These are phyloP conservation scores for Buathra laborator DNA, from an alignment of 2,888 invertebrate species.

Conservation along the genomic window DNA sequence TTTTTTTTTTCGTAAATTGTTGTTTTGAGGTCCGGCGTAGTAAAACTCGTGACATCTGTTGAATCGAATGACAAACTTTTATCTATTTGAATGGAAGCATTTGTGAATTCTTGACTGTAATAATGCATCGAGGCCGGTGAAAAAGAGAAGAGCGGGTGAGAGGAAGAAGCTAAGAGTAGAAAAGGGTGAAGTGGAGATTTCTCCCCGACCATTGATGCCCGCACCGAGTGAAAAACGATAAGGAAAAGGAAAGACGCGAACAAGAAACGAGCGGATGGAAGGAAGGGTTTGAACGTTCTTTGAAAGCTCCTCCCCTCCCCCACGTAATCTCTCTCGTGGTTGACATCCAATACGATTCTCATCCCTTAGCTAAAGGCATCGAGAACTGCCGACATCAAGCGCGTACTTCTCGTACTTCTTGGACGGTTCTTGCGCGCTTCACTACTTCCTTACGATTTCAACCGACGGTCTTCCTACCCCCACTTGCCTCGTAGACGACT, in stretches of 20 bases:
- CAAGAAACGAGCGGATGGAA: conserved; percentile 42
- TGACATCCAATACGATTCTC: conserved; percentile 81
- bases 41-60: too few relatives aligned
- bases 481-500: conserved; percentile 24
- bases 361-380: conserved; percentile 63
- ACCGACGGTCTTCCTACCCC: conserved; percentile 13
- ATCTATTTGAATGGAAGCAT: too few relatives aligned
- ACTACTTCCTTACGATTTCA: conserved; percentile 26
- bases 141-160: too few relatives aligned
- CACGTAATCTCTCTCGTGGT: conserved; percentile 81
- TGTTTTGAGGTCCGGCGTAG: too few relatives aligned
- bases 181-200: conserved; percentile 51
- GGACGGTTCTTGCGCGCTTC: conserved; percentile 24
- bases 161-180: conserved; percentile 61
- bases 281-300: conserved; percentile 71
- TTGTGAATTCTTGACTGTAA: too few relatives aligned
- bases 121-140: too few relatives aligned
- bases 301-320: conserved; percentile 72
- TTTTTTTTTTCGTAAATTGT: too few relatives aligned
- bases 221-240: conserved; percentile 31
- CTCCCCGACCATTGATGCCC: background rate
- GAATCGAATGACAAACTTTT: too few relatives aligned
- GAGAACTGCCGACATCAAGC: conserved; percentile 75
- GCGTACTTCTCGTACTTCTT: conserved; percentile 52
- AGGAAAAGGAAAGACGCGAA: conserved; percentile 54